These are phyloP conservation scores for Gambelia wislizenii DNA, from an alignment of 2,797 vertebrate genomes.

Conservation along the genomic window DNA sequence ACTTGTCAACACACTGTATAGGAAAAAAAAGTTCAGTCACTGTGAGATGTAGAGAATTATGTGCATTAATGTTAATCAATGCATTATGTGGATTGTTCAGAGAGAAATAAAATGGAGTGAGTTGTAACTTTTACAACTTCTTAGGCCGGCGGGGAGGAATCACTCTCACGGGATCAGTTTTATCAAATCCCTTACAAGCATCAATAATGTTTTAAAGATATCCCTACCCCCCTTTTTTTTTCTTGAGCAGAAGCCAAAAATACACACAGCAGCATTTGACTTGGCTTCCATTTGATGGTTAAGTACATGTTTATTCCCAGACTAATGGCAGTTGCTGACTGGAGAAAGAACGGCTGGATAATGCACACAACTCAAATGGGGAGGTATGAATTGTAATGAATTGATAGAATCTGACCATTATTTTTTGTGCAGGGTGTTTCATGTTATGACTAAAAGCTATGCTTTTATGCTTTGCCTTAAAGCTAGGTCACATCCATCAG, in stretches of 20 bases:
- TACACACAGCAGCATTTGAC: neutral
- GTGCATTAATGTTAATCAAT: neutral
- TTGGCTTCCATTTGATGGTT: neutral
- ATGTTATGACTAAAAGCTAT: neutral
- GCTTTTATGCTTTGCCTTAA: neutral
- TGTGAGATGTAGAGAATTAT: neutral
- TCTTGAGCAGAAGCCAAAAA: slow-evolving; percentile 15
- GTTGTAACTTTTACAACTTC: neutral
- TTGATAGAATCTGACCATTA: neutral
- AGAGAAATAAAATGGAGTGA: neutral
- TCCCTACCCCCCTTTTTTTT: neutral
- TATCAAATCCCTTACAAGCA: neutral
- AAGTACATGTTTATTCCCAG: neutral
- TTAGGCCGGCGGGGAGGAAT: too few relatives aligned
- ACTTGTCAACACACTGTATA: too few relatives aligned
- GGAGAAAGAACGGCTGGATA: neutral
- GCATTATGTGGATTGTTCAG: neutral
- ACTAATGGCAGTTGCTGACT: neutral
- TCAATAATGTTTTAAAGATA: slow-evolving; percentile 6
- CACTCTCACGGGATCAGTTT: neutral
- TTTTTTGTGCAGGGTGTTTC: neutral
- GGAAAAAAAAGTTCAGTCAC: too few relatives aligned
- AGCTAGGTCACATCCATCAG: too few relatives aligned
- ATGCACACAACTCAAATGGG: neutral
- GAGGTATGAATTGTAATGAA: neutral